A percentile compares a stretch with the other conserved stretches of the same genome.
These are phyloP conservation scores for Magallana nippona DNA, from an alignment of 2,888 invertebrate genomes.

Conservation along the genomic window DNA sequence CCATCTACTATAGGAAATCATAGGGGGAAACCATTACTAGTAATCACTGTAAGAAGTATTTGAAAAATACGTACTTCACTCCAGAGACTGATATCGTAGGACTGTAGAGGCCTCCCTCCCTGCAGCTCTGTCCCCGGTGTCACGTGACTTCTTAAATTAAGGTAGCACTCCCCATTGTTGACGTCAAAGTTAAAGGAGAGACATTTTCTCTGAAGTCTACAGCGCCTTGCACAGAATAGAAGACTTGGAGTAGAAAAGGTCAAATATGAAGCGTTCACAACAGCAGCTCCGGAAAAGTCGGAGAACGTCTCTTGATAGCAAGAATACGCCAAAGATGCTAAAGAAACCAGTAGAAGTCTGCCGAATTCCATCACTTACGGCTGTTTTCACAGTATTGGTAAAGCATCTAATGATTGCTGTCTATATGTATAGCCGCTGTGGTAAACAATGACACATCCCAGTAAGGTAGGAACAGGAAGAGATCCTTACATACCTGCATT, in stretches of 20 bases:
- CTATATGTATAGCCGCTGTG: no score
- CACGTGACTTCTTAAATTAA: not conserved
- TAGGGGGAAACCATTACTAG: no score
- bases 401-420: no score
- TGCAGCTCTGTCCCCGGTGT: not conserved
- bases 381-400: no score
- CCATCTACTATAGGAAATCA: no score
- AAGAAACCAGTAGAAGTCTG: not conserved
- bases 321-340: not conserved
- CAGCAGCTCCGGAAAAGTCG: not conserved
- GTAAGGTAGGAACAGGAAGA: no score
- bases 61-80: not conserved
- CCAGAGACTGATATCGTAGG: not conserved
- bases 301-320: not conserved
- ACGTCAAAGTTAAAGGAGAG: constrained; percentile 3
- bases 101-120: not conserved
- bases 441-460: no score
- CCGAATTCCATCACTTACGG: no score
- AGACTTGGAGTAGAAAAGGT: not conserved
- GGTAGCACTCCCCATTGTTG: not conserved
- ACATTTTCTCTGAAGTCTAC: constrained; percentile 20
- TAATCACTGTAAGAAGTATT: no score
- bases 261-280: not conserved
- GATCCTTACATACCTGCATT: no score
- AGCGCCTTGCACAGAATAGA: not conserved